Conservation (phyloP, 2,113 vertebrate genomes). For the Tetrax tetrax region DNA sequence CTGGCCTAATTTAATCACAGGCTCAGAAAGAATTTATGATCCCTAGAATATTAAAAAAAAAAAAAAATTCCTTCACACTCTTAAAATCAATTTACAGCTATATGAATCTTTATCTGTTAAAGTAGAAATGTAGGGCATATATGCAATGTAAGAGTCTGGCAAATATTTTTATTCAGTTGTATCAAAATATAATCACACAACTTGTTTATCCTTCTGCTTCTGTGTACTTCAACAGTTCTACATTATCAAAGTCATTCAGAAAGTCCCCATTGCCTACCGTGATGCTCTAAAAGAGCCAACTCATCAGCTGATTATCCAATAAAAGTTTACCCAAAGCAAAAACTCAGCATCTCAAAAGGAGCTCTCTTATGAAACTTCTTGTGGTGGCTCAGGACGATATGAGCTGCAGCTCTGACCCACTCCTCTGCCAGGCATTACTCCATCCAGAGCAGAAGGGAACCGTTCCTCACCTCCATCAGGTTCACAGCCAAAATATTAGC, state of each 20-base stretch:
- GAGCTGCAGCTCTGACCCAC: neutral
- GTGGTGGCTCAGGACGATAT: accelerated
- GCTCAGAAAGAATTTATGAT: neutral
- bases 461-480: accelerated
- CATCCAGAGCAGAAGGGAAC: neutral
- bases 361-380: neutral
- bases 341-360: neutral
- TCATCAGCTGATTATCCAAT: neutral
- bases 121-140: neutral
- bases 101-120: neutral
- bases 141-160: neutral
- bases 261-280: neutral
- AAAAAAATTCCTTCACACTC: neutral
- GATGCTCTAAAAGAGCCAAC: neutral
- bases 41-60: neutral
- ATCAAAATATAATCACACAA: neutral
- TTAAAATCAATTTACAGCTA: neutral
- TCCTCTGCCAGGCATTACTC: neutral
- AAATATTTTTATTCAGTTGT: neutral
- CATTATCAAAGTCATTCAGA: neutral
- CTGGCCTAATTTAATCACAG: neutral
- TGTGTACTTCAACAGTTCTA: neutral
- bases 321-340: neutral
- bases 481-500: neutral
- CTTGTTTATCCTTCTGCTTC: neutral